Evolutionary conservation across 35 echinoderm and acorn worm genomes (phyloP), one percentile per base, ranked within the genome.

Genomic region (Lytechinus variegatus): DNA sequence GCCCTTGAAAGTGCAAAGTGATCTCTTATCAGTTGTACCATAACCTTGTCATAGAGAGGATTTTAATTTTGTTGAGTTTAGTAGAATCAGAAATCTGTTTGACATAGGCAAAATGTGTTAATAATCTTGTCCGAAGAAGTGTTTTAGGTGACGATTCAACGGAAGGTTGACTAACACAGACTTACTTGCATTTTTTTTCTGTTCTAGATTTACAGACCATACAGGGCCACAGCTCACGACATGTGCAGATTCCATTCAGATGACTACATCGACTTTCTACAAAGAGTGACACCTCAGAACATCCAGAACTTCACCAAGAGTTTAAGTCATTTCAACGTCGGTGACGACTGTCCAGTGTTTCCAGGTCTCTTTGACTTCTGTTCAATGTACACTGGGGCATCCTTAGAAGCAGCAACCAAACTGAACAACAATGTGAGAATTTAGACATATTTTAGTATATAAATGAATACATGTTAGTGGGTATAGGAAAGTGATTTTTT

Each of bases 181-280:
- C 33, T 44, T 44, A 44, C 0, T 2, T 44, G 33, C 33, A 44
- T 44, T 54, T 21, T 89, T 54, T 91, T 27, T 6, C 51, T 19
- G 53, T 94, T 21, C 55, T 92, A 99, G 98, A 96, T 99, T 24
- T 99, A 99, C 92, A 91, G 98, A 57, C 98, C 98, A 2, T 99
- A 99, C 96, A 94, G 96, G n/a, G 98, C 98, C 54, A 97, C 96
- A 44, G 94, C 97, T 54, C 98, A 99, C 94, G 98, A 99, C 95
- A 99, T 99, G 98, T 99, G 98, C 86, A 95, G 98, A 79, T 99
- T 99, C 87, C 98, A 99, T 89, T 99, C 98, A 54, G 97, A 99
- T 87, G 98, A 99, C 79, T 99, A 99, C 95, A 98, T 99, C 91
- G 98, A 99, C 93, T 99, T 99, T 92, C 92, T 99, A 95, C 96